A percentile compares a stretch with the other conserved stretches of the same genome.
Conservation (phyloP, 2,888 invertebrate genomes). For the Colostygia pectinataria region DNA sequence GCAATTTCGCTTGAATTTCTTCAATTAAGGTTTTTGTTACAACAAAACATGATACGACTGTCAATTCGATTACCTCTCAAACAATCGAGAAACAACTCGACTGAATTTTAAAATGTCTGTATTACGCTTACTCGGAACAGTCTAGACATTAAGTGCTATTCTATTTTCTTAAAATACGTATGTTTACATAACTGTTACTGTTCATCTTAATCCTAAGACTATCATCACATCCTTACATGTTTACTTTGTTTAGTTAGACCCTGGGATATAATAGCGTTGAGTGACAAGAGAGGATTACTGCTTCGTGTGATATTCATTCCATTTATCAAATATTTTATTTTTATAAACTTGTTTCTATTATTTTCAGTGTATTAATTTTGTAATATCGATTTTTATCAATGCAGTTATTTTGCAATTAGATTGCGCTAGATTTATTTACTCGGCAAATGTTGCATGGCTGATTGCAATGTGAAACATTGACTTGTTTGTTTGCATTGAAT, state of each 20-base stretch:
- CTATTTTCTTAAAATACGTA: conserved; percentile 80
- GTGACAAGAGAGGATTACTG: conserved; percentile 63
- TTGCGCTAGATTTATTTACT: conserved; percentile 72
- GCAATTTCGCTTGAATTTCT: conserved; percentile 12
- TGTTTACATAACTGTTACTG: conserved; percentile 57
- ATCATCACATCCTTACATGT: conserved; percentile 35
- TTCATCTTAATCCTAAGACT: conserved; percentile 58
- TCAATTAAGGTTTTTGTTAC: conserved; percentile 16
- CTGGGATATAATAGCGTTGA: conserved; percentile 37
- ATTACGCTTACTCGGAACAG: conserved; percentile 82
- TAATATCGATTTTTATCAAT: conserved; percentile 28
- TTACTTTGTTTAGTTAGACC: conserved; percentile 35
- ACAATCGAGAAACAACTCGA: conserved; percentile 76
- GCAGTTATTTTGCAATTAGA: conserved; percentile 72
- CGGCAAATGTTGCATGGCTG: conserved; percentile 20
- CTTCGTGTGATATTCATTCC: conserved; percentile 82
- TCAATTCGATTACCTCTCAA: conserved; percentile 68
- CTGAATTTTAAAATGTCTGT: conserved; percentile 75
- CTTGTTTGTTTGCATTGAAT: conserved; percentile 43
- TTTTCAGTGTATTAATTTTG: conserved; percentile 27
- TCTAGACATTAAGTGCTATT: conserved; percentile 79
- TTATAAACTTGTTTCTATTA: conserved; percentile 43
- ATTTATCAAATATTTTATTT: conserved; percentile 61
- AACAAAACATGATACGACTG: conserved; percentile 46
- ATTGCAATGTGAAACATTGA: conserved; percentile 74